Evolutionary conservation across 1,140 invertebrate species (phyloP), one percentile per base, ranked within the genome.

Genomic region (Panagrolaimus sp.): DNA sequence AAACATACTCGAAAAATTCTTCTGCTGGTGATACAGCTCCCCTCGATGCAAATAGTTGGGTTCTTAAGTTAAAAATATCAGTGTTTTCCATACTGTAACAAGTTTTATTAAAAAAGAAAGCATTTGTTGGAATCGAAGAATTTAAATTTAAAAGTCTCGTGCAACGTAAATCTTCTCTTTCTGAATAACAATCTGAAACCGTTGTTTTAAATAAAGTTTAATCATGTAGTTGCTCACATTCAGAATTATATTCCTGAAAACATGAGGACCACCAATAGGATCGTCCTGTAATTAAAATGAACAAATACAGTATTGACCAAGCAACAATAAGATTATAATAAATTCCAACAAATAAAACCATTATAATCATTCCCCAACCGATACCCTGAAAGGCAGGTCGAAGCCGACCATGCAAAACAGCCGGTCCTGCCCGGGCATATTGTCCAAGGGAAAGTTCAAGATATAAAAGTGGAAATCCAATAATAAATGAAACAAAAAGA

Each of bases 301-400:
- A 91, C 84, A 96, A 91, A 81, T 97, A 98, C 84, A 94, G 96
- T 68, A 96, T 89, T 0, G 92, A 92, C 94, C 94, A 98, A 0
- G 93, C 91, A 69, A 97, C 86, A 71, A 97, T 93, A 3, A 98
- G 92, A 77, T 97, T 97, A 86, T 97, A 97, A 85, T 96, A 97
- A 17, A 93, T 89, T 83, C 96, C 96, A 87, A 97, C 91, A 93
- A 94, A 96, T 78, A 92, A 94, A 0, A 94, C 93, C 90, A 96
- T 95, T 5, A 96, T 91, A 0, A 92, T 92, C 0, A 94, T 92
- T 4, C 93, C 93, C 84, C 96, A 98, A 7, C 95, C 94, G 73
- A 97, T 63, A 65, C 73, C 73, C 43, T 78, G 76, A 55, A 78
- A 70, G 9, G 69, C 28, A 8, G 78, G 77, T 26, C 69, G 46